A percentile compares a stretch with the other conserved stretches of the same genome.
Conservation (phyloP, 2,113 vertebrate species). For the Synodontis membranacea region DNA sequence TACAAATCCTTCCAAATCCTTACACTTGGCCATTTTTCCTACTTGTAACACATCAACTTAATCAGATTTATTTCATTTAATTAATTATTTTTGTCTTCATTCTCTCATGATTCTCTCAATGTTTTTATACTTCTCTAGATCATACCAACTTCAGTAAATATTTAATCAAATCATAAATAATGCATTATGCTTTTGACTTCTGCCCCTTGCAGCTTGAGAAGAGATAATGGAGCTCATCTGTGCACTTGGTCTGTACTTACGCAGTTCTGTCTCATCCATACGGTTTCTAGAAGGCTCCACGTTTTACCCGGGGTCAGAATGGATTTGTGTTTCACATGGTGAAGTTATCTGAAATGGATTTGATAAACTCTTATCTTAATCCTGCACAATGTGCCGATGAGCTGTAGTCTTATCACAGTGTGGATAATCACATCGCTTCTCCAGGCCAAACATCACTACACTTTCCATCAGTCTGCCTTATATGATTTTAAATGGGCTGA, state of each 20-base stretch:
- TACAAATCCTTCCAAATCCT: no score
- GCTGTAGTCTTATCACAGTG: background rate
- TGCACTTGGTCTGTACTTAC: background rate
- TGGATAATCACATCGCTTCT: background rate
- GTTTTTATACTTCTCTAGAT: background rate
- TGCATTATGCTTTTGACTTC: background rate
- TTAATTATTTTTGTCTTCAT: background rate
- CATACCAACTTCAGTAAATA: background rate
- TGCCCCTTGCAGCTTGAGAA: background rate
- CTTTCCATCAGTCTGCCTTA: background rate
- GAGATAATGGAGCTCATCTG: no score
- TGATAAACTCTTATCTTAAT: slow-evolving; percentile 19
- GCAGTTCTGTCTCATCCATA: background rate
- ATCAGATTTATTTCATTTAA: no score
- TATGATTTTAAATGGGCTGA: background rate
- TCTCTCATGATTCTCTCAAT: background rate
- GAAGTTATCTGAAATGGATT: background rate
- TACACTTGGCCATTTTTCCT: no score
- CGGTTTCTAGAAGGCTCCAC: background rate
- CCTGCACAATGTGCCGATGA: background rate
- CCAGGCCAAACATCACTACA: background rate
- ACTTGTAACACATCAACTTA: no score
- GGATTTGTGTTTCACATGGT: background rate
- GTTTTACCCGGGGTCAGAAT: background rate
- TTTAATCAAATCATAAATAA: background rate